A percentile compares a stretch with the other conserved stretches of the same genome.
Evolutionary conservation across 64 coral and sea anemone species (phyloP).

Genomic region (Pocillopora damicornis): DNA sequence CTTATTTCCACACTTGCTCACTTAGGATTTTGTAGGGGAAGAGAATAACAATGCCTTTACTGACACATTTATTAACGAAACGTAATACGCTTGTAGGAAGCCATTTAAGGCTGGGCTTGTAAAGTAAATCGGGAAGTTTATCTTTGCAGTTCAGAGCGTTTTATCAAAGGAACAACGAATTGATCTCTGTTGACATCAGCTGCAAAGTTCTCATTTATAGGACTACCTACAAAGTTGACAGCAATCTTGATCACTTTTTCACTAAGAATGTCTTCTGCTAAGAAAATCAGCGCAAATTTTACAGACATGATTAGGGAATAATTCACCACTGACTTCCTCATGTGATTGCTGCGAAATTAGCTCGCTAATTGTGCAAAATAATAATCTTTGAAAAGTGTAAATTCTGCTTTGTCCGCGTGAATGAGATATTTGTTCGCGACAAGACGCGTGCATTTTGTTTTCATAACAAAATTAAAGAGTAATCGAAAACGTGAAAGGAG

Average conservation of each 20-base stretch:
- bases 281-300: background rate
- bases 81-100: constrained; percentile 25
- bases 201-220: constrained; percentile 38
- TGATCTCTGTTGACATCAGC: constrained; percentile 52
- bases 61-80: constrained; percentile 11
- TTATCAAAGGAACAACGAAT: constrained; percentile 43
- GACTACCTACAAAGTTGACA: background rate
- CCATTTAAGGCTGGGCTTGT: background rate
- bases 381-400: constrained; percentile 34
- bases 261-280: background rate
- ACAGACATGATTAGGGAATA: background rate
- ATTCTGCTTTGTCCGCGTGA: constrained; percentile 42
- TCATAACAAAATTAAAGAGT: constrained; percentile 59
- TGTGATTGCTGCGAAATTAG: background rate
- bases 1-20: constrained; percentile 9
- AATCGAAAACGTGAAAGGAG: constrained; percentile 43
- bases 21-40: constrained; percentile 8
- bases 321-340: background rate
- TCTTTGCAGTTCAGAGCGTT: constrained; percentile 7
- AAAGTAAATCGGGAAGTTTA: constrained; percentile 33
- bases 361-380: constrained; percentile 26
- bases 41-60: background rate
- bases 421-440: constrained; percentile 34
- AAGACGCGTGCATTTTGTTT: constrained; percentile 52
- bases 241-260: background rate